Percentiles rank a stretch among this genome's conserved stretches.
Evolutionary conservation across 1,140 invertebrate species (phyloP).

Genomic region (Scaptomyza hsui): DNA sequence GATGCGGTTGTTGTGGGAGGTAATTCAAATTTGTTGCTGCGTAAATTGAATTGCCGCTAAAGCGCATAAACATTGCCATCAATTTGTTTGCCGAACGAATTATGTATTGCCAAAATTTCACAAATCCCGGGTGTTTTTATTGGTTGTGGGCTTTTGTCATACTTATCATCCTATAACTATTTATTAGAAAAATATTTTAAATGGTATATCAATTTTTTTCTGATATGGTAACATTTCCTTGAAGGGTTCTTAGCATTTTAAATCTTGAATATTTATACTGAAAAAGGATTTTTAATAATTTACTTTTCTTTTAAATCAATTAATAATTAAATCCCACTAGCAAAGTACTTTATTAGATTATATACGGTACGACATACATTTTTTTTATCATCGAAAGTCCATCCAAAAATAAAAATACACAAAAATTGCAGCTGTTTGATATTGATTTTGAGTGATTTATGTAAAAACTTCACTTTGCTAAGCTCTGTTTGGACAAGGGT

Average conservation of each 20-base stretch:
- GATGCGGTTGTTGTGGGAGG: slow-evolving; percentile 39
- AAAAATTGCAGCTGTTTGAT: background rate
- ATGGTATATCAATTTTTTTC: no score
- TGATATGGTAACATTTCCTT: no score
- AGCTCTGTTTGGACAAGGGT: slow-evolving; percentile 45
- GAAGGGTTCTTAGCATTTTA: no score
- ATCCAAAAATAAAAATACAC: no score
- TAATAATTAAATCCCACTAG: no score
- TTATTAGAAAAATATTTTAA: slow-evolving; percentile 8
- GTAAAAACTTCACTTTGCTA: slow-evolving; percentile 35
- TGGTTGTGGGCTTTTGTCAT: slow-evolving; percentile 1
- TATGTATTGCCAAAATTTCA: slow-evolving; percentile 62
- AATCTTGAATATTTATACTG: no score
- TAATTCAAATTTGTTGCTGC: slow-evolving; percentile 70
- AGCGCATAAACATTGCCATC: slow-evolving; percentile 66
- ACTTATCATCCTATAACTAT: background rate
- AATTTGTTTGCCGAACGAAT: slow-evolving; percentile 68
- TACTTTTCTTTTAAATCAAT: no score
- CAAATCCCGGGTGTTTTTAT: slow-evolving; percentile 32
- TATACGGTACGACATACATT: no score
- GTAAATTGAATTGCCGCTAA: slow-evolving; percentile 64
- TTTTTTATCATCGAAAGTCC: no score
- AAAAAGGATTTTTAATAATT: no score
- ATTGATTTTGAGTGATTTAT: slow-evolving; percentile 12
- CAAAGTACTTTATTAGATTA: no score